Base-by-base conservation (phyloP, 1,140 invertebrate species). In the Zaprionus vittiger region DNA sequence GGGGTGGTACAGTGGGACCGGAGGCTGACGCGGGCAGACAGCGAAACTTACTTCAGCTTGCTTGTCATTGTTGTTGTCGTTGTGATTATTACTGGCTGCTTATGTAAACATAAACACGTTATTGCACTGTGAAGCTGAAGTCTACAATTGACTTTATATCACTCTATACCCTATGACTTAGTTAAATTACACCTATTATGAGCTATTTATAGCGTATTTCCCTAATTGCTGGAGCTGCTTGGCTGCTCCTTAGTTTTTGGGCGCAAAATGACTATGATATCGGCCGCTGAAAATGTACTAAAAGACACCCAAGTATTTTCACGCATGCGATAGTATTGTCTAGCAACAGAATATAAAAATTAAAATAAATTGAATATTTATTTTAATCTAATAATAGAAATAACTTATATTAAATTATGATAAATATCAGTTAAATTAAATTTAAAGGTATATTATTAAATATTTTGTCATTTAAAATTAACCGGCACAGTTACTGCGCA, bases 51-150 rank as follows among this genome's bases (percentile, higher is more conserved):
- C 84, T 79, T 75, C 71, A 89, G 85, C 62, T 80, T 79, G 81
- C 37, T 90, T 49, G 84, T 66, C 84, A 89, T 89, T 65, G 73
- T 80, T 66, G 73, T 74, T 67, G 55, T 77, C 75, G 52, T 80
- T 83, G 56, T 59, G 47, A 14, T 67, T 34, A 14, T 24, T 62
- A 52, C 20, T 70, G 37, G 31, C 60, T 76, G 83, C 81, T 89
- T 89, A 89, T 89, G 85, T 89, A 89, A 89, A 89, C 85, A 89
- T 89, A 89, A 76, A 81, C 75, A 79, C 77, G 67, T 66, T 77
- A 63, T 84, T 89, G 84, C 75, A 84, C 70, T 56, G 64, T 11
- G 22, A 38, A 65, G 57, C 59, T 56, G 57, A 59, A 69, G 68
- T 9, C 54, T 41, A 24, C 37, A 67, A 68, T 69, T 61, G 64